Evolutionary conservation across 2,797 vertebrate genomes (phyloP).

Genomic region (Danionella dracula): DNA sequence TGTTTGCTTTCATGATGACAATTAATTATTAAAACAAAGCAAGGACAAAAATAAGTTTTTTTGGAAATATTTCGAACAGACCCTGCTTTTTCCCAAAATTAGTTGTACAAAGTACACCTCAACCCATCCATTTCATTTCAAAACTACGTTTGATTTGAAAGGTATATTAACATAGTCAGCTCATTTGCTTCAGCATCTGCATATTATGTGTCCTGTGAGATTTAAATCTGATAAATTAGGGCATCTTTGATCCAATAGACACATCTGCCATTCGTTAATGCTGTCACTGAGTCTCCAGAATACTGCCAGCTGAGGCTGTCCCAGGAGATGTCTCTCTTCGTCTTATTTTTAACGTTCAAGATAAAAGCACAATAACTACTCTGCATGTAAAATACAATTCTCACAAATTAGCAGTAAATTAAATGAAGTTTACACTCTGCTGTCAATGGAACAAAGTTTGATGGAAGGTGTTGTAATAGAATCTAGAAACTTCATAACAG

Average conservation of each 20-base stretch:
- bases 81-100: not conserved
- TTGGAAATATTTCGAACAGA: not conserved
- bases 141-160: not conserved
- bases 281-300: slow-evolving; percentile 14
- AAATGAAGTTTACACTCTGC: slow-evolving; percentile 52
- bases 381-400: slow-evolving; percentile 18
- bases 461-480: slow-evolving; percentile 61
- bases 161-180: slow-evolving; percentile 4
- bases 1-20: not conserved
- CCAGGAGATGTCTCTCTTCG: slow-evolving; percentile 23
- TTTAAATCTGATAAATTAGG: slow-evolving; percentile 32
- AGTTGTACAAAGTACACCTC: not conserved
- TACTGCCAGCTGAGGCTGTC: slow-evolving; percentile 29
- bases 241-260: slow-evolving; percentile 38
- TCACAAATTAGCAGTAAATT: slow-evolving; percentile 46
- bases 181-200: slow-evolving; percentile 24
- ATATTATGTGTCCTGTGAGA: slow-evolving; percentile 39
- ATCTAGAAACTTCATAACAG: slow-evolving; percentile 63
- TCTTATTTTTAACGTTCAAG: slow-evolving; percentile 14
- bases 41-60: not conserved
- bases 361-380: slow-evolving; percentile 29
- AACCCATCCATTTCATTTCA: not conserved
- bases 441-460: slow-evolving; percentile 5
- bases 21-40: not conserved
- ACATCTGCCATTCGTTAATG: slow-evolving; percentile 42